Conservation (phyloP, 2,888 invertebrate genomes). For the Xestia sexstrigata region DNA sequence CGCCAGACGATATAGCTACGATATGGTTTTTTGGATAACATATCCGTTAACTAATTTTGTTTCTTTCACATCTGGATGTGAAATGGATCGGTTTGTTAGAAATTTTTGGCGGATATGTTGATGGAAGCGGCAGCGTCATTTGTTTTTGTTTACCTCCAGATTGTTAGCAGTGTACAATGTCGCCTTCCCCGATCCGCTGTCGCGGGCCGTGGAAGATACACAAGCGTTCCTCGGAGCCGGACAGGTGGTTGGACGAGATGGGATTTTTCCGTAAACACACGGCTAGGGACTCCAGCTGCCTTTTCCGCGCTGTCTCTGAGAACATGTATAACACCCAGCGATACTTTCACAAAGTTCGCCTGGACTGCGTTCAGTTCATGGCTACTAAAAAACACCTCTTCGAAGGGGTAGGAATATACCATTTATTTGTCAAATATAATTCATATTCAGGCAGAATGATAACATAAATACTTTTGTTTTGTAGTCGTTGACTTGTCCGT, state of each 20-base stretch:
- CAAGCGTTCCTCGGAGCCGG: constrained; percentile 89
- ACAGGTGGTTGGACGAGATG: constrained; percentile 95
- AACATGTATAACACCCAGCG: constrained; percentile 93
- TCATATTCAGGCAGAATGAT: constrained; percentile 51
- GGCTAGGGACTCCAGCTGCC: constrained; percentile 96
- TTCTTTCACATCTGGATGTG: constrained; percentile 44
- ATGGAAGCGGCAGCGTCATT: constrained; percentile 80
- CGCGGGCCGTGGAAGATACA: constrained; percentile 88
- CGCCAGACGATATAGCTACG: constrained; percentile 85
- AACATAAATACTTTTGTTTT: constrained; percentile 80
- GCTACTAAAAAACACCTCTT: constrained; percentile 92
- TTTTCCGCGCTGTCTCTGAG: constrained; percentile 97
- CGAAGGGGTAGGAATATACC: constrained; percentile 88
- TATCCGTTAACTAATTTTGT: constrained; percentile 39
- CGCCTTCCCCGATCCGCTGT: constrained; percentile 86
- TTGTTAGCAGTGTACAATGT: constrained; percentile 85
- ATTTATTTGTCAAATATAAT: constrained; percentile 62
- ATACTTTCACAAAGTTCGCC: constrained; percentile 94
- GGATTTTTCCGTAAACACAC: constrained; percentile 96
- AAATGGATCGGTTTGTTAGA: constrained; percentile 49
- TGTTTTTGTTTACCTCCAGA: constrained; percentile 90
- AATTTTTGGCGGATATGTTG: constrained; percentile 59
- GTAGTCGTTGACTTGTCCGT: constrained; percentile 91
- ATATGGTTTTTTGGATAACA: constrained; percentile 80
- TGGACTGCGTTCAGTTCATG: constrained; percentile 94